Conservation (phyloP, 2,797 vertebrate species). For the Sebastes diploproa region DNA sequence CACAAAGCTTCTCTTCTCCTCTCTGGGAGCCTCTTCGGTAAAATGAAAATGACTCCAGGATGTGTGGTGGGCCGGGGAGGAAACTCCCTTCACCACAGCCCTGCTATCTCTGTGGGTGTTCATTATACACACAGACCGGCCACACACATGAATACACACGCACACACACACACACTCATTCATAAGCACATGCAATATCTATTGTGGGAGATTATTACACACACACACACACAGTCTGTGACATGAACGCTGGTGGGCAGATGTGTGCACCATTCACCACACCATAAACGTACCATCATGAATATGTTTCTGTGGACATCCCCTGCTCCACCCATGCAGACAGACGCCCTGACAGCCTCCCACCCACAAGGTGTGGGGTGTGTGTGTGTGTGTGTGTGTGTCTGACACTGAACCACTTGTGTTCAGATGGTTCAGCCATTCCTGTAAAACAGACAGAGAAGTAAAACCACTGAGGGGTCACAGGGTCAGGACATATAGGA, state of each 20-base stretch:
- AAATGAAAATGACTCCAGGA: constrained; percentile 59
- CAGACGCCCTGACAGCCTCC: constrained; percentile 40
- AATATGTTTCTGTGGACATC: constrained; percentile 57
- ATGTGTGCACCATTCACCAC: constrained; percentile 53
- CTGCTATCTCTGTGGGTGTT: constrained; percentile 76
- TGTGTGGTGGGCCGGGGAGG: constrained; percentile 63
- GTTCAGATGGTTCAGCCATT: constrained; percentile 1
- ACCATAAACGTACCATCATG: constrained; percentile 53
- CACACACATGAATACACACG: constrained; percentile 46
- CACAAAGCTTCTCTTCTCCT: constrained; percentile 45
- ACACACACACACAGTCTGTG: constrained; percentile 12
- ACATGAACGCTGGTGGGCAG: constrained; percentile 51
- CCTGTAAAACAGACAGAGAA: constrained; percentile 17
- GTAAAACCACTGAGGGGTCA: constrained; percentile 50
- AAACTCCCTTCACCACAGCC: constrained; percentile 72
- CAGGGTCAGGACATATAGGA: constrained; percentile 35
- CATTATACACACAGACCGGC: constrained; percentile 62
- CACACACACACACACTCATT: constrained; percentile 14
- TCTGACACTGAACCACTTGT: background rate
- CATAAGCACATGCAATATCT: background rate
- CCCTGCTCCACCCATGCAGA: constrained; percentile 55
- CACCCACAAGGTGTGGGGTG: constrained; percentile 34
- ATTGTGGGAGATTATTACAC: constrained; percentile 33
- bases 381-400: background rate
- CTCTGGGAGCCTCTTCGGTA: constrained; percentile 24